Evolutionary conservation across 2,888 invertebrate species (phyloP).

Genomic region (Chesias legatella): DNA sequence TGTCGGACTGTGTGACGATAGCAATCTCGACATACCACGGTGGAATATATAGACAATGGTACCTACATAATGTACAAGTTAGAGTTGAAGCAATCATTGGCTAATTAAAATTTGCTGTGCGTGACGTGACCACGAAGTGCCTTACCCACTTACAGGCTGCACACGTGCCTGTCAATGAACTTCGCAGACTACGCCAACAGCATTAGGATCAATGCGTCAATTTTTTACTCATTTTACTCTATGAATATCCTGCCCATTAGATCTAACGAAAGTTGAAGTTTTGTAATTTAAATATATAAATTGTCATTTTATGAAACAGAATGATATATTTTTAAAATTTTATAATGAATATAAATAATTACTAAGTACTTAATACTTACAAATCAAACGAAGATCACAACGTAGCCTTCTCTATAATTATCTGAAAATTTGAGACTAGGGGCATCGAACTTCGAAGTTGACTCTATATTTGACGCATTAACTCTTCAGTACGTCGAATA

Average conservation of each 20-base stretch:
- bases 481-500: conserved; percentile 11
- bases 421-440: conserved; percentile 38
- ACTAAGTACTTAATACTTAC: no score
- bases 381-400: no score
- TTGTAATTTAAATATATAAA: no score
- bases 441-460: conserved; percentile 55
- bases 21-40: conserved; percentile 55
- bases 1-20: conserved; percentile 51
- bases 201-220: no score
- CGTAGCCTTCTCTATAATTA: neutral
- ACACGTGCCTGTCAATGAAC: conserved; percentile 80
- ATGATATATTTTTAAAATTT: no score
- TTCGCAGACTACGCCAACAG: conserved; percentile 59
- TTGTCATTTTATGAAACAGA: no score
- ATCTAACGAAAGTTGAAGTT: no score
- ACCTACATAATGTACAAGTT: conserved; percentile 47
- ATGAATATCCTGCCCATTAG: conserved; percentile 1
- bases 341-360: no score
- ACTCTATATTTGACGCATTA: conserved; percentile 27
- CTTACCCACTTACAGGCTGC: conserved; percentile 70
- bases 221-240: conserved; percentile 37
- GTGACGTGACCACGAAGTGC: conserved; percentile 68
- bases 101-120: conserved; percentile 77
- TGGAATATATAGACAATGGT: conserved; percentile 52
- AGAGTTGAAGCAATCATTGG: conserved; percentile 64